Evolutionary conservation across 1,140 invertebrate species (phyloP).

Genomic region (Heterodera carotae): DNA sequence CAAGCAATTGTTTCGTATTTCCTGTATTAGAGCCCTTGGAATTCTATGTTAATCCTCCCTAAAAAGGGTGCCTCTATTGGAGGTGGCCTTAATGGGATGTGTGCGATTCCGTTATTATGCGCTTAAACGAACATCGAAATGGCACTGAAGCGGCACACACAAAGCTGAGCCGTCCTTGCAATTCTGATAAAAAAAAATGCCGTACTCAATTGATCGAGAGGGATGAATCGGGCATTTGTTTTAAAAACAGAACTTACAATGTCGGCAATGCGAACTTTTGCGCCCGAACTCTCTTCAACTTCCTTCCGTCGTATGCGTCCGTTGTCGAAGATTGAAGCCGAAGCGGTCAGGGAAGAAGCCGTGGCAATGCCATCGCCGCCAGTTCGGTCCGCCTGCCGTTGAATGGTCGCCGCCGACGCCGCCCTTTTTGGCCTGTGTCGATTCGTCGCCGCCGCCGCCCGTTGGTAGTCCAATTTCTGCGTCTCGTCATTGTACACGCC

Average conservation of each 20-base stretch:
- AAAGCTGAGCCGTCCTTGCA: slow-evolving; percentile 44
- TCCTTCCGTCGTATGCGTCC: slow-evolving; percentile 43
- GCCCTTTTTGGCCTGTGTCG: neutral
- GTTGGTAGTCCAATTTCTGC: slow-evolving; percentile 45
- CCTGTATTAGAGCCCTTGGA: no score
- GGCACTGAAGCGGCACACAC: slow-evolving; percentile 44
- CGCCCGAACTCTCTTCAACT: slow-evolving; percentile 44
- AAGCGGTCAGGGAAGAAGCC: no score
- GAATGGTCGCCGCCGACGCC: no score
- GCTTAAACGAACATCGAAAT: slow-evolving; percentile 48
- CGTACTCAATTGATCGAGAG: neutral
- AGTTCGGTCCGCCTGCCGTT: slow-evolving; percentile 16
- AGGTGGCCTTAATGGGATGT: neutral
- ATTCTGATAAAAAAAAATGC: slow-evolving; percentile 34
- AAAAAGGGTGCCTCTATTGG: neutral
- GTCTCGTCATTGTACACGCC: slow-evolving; percentile 53
- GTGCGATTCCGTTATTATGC: neutral
- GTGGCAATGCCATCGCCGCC: no score
- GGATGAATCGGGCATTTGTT: no score
- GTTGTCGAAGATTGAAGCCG: slow-evolving; percentile 46
- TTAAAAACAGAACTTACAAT: slow-evolving; percentile 45
- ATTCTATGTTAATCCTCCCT: no score
- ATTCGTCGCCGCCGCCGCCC: no score
- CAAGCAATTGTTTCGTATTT: no score
- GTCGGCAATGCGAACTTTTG: slow-evolving; percentile 44